Conservation (phyloP, 2,797 vertebrate species). For the Caiman crocodilus region DNA sequence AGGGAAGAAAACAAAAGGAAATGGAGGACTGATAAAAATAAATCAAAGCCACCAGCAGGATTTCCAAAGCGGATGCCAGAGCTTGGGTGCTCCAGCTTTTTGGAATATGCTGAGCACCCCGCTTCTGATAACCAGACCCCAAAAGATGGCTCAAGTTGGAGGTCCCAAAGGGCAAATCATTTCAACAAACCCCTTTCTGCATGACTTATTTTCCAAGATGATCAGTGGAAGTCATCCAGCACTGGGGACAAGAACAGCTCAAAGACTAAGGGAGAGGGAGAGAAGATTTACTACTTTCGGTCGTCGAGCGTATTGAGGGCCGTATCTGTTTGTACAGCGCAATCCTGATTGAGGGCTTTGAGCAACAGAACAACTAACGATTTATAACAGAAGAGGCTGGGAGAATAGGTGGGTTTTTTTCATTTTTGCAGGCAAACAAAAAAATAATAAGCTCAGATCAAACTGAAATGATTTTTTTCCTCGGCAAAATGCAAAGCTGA, state of each 20-base stretch:
- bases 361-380: not conserved
- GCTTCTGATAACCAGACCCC: conserved; percentile 41
- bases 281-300: not conserved
- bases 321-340: not conserved
- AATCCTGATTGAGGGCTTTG: not conserved
- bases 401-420: not conserved
- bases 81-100: not conserved
- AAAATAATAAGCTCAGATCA: too few species aligned
- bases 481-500: too few species aligned
- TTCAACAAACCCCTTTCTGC: too few species aligned
- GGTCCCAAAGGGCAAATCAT: too few species aligned
- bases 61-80: not conserved
- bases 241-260: not conserved
- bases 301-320: not conserved
- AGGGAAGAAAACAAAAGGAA: conserved; percentile 29
- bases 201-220: too few species aligned
- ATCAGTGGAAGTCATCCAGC: not conserved
- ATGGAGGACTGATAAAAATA: not conserved
- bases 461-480: too few species aligned
- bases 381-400: not conserved
- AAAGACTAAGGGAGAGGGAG: not conserved
- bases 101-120: conserved; percentile 11
- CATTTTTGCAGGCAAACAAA: too few species aligned
- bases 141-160: too few species aligned
- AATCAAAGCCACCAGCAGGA: not conserved